phyloP scores from a whole-genome alignment of 2,888 invertebrate genomes.

The Thecocarcelia acutangulata region DNA sequence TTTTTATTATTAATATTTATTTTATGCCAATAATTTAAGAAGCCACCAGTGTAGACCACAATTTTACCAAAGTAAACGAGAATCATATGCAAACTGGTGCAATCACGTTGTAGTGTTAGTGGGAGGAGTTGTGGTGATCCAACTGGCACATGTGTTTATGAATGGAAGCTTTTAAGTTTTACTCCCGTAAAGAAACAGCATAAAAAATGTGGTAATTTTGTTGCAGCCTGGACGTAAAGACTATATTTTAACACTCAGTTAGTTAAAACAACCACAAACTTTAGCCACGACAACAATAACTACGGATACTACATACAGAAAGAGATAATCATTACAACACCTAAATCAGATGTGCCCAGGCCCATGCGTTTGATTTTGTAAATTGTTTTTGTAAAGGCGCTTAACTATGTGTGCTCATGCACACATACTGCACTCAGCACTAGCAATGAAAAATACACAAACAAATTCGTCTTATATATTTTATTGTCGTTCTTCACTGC shows the following conservation, averaged over 20 bases:
- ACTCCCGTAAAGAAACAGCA: background rate
- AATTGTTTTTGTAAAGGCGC: too few relatives aligned
- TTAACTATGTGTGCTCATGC: too few relatives aligned
- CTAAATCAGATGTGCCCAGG: too few relatives aligned
- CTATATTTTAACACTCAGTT: conserved; percentile 47
- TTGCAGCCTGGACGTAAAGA: conserved; percentile 8
- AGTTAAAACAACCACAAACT: conserved; percentile 43
- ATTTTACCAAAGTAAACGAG: conserved; percentile 56
- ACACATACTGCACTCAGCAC: too few relatives aligned
- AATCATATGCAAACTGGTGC: background rate
- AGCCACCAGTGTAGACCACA: conserved; percentile 70
- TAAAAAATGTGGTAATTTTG: conserved; percentile 4
- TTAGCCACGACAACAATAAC: conserved; percentile 5
- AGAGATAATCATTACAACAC: background rate
- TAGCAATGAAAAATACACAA: too few relatives aligned
- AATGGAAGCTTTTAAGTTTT: conserved; percentile 6
- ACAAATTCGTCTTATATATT: too few relatives aligned
- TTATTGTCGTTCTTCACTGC: too few relatives aligned
- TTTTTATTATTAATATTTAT: conserved; percentile 54
- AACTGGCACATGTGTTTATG: background rate
- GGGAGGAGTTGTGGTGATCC: background rate
- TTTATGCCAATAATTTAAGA: conserved; percentile 67
- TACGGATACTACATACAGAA: background rate
- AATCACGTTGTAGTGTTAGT: background rate
- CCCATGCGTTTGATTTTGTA: too few relatives aligned